These are phyloP conservation scores for Ceyx melanurus DNA, from an alignment of 2,113 vertebrate species.

Conservation along the genomic window DNA sequence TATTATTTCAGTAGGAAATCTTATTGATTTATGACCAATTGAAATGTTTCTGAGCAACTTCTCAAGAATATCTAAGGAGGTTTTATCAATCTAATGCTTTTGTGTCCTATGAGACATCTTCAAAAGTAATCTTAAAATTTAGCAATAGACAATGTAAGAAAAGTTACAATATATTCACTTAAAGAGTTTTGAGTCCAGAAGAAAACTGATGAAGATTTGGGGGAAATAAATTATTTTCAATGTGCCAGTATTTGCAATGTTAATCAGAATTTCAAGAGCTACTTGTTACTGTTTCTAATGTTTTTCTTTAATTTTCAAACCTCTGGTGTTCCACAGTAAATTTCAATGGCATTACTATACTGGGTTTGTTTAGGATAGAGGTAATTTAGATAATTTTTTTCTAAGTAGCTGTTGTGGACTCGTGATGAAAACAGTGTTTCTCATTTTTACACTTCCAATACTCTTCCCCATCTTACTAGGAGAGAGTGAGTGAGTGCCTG, in stretches of 20 bases:
- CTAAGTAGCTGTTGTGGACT: background rate
- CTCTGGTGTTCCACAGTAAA: background rate
- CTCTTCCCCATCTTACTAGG: no score
- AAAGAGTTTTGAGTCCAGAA: background rate
- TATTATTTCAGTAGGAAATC: background rate
- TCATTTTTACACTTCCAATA: background rate
- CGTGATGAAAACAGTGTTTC: background rate
- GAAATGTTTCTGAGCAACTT: background rate
- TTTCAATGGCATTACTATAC: background rate
- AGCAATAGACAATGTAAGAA: background rate
- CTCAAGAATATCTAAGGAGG: background rate
- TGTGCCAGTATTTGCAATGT: accelerated
- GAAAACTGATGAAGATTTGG: background rate
- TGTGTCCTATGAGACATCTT: background rate
- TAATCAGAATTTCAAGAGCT: background rate
- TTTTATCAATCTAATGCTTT: background rate
- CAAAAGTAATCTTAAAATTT: background rate
- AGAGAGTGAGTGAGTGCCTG: background rate
- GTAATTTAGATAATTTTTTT: background rate
- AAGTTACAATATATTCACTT: background rate
- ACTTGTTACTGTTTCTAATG: background rate
- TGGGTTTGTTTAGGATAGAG: background rate
- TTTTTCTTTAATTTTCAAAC: background rate
- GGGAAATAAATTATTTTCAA: background rate
- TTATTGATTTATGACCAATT: background rate